These are phyloP conservation scores for Florisuga fusca DNA, from an alignment of 2,797 vertebrate species.

Conservation along the genomic window DNA sequence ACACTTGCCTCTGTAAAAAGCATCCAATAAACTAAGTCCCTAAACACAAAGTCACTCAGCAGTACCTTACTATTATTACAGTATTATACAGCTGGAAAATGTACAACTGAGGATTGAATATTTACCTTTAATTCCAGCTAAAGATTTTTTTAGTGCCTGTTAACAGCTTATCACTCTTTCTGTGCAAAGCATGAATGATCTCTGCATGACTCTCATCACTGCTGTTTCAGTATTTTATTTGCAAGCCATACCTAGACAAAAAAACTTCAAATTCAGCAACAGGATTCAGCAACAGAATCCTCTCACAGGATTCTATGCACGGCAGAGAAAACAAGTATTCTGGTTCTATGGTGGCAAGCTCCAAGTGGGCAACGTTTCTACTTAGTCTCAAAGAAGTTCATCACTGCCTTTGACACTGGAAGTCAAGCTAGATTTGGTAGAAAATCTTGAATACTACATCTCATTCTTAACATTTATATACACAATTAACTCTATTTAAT, in stretches of 20 bases:
- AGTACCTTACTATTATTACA: neutral
- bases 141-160: neutral
- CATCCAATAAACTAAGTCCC: neutral
- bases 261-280: neutral
- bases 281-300: too few relatives aligned
- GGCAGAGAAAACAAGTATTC: neutral
- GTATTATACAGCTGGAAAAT: neutral
- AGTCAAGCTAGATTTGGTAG: fast-evolving
- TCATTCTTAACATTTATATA: neutral
- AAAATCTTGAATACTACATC: neutral
- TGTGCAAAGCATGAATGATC: neutral
- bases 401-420: neutral
- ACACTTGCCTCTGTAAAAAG: neutral
- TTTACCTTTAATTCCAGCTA: neutral
- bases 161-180: neutral
- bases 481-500: neutral
- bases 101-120: neutral
- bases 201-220: neutral
- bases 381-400: neutral
- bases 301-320: neutral
- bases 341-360: neutral
- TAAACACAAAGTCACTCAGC: neutral
- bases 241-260: neutral
- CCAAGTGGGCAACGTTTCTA: neutral
- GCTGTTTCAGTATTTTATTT: neutral